phyloP scores from a whole-genome alignment of 2,797 vertebrate species.

The Anabacerthia variegaticeps region DNA sequence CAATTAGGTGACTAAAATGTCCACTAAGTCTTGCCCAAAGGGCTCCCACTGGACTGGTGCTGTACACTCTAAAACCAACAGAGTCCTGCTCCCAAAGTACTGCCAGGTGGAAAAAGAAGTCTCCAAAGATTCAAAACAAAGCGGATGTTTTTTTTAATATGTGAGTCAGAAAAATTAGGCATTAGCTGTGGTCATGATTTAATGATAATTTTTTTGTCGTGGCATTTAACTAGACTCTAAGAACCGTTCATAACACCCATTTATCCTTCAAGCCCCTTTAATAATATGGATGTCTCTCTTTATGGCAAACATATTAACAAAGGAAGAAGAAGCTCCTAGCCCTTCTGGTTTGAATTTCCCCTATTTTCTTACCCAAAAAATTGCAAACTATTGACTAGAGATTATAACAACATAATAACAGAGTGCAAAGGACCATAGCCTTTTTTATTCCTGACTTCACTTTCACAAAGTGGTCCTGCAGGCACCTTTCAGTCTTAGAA shows the following conservation, averaged over 20 bases:
- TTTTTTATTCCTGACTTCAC: neutral
- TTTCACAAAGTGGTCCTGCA: neutral
- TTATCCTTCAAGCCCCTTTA: neutral
- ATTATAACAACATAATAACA: neutral
- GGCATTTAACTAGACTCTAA: neutral
- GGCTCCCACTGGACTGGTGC: neutral
- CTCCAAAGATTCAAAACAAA: neutral
- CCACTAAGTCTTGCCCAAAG: neutral
- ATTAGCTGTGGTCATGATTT: neutral
- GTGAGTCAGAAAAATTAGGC: neutral
- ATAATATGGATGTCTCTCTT: neutral
- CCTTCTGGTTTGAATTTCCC: neutral
- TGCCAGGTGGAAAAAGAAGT: neutral
- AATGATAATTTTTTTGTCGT: neutral
- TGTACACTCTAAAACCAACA: neutral
- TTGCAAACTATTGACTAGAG: neutral
- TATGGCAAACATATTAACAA: neutral
- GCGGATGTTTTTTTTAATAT: neutral
- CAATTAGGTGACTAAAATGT: neutral
- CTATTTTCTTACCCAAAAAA: neutral
- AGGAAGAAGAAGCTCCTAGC: neutral
- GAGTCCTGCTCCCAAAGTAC: neutral
- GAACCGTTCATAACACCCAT: neutral
- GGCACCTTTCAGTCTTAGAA: neutral
- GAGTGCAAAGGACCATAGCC: neutral